Percentiles rank a stretch among this genome's conserved stretches.
phyloP scores from a whole-genome alignment of 2,113 vertebrate species.

The Ceyx melanurus region DNA sequence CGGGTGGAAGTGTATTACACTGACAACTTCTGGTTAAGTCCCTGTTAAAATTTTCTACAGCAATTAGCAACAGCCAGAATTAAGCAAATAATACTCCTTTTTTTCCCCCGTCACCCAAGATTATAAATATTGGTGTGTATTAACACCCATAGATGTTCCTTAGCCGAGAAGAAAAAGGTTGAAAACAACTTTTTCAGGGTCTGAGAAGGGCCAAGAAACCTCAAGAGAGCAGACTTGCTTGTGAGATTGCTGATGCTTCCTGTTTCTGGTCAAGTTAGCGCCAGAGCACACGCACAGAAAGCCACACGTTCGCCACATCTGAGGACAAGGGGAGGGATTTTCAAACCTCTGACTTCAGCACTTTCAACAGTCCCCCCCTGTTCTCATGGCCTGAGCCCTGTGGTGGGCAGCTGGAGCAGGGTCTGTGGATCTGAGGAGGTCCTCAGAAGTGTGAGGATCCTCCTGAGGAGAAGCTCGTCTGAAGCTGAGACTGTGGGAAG shows the following conservation, averaged over 20 bases:
- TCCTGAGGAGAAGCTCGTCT: background rate
- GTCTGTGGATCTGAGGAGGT: background rate
- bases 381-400: background rate
- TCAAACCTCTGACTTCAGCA: background rate
- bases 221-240: background rate
- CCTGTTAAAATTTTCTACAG: background rate
- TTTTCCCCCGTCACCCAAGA: background rate
- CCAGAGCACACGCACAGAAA: background rate
- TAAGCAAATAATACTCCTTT: background rate
- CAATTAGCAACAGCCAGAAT: background rate
- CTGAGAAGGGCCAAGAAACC: background rate
- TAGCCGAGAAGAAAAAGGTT: background rate
- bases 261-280: background rate
- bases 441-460: background rate
- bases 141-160: background rate
- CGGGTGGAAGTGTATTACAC: background rate
- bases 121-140: background rate
- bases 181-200: background rate
- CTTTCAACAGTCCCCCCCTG: background rate
- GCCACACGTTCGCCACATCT: background rate
- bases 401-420: background rate
- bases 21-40: background rate
- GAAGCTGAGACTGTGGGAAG: rapidly evolving
- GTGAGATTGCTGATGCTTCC: background rate
- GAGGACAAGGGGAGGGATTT: background rate